Evolutionary conservation across 2,797 vertebrate species (phyloP).

Genomic region (Sciurus carolinensis): DNA sequence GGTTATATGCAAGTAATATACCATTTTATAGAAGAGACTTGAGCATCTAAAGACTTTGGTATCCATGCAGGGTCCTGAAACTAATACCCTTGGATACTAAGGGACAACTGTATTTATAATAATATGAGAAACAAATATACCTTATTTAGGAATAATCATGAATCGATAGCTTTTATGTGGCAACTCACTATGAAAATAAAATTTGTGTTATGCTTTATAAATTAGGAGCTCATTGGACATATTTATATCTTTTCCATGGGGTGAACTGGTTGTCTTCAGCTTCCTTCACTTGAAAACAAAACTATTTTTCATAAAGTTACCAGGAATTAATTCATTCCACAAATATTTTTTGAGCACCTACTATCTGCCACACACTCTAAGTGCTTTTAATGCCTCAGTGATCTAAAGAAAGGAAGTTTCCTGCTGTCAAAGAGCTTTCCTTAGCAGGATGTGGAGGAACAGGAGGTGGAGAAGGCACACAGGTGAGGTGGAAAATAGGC

Average conservation of each 20-base stretch:
- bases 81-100: neutral
- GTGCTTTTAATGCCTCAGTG: neutral
- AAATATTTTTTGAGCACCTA: neutral
- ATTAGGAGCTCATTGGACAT: neutral
- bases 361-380: neutral
- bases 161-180: neutral
- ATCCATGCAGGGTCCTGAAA: neutral
- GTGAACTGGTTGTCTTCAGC: neutral
- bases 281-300: slow-evolving; percentile 31
- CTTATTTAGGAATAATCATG: neutral
- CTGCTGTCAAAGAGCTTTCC: neutral
- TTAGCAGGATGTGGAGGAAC: neutral
- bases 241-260: neutral
- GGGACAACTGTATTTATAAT: neutral
- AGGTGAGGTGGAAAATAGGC: neutral
- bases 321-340: neutral
- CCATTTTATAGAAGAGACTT: neutral
- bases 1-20: neutral
- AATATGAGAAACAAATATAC: neutral
- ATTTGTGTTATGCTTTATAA: neutral
- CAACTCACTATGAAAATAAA: neutral
- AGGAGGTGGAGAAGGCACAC: neutral
- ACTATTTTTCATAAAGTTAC: neutral
- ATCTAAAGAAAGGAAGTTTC: neutral
- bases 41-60: neutral